phyloP scores from a whole-genome alignment of 1,140 invertebrate species.

The Aphaenogaster ashmeadi region DNA sequence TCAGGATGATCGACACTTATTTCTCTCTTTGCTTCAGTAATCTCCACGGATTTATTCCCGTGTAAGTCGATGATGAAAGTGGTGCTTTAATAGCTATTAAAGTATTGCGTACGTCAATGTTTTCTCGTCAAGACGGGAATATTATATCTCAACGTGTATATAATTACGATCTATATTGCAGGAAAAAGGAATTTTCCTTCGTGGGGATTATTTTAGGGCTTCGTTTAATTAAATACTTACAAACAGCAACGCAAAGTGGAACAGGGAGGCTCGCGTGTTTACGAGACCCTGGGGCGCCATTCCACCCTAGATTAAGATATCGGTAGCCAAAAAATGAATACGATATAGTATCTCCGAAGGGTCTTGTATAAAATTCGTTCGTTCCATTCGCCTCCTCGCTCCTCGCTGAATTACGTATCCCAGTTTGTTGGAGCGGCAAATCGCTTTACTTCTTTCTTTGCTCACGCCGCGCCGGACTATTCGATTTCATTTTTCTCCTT shows the following conservation, averaged over 20 bases:
- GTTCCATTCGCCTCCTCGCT: neutral
- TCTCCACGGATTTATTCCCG: neutral
- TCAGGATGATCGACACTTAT: neutral
- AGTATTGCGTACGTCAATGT: neutral
- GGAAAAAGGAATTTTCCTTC: neutral
- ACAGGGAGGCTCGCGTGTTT: neutral
- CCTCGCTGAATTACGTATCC: conserved; percentile 39
- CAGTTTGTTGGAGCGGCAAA: conserved; percentile 38
- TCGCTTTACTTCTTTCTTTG: conserved; percentile 52
- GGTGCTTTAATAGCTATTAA: neutral
- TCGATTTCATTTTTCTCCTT: conserved; percentile 53
- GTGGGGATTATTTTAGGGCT: neutral
- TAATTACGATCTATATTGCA: neutral
- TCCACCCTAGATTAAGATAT: neutral
- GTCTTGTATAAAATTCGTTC: conserved; percentile 8
- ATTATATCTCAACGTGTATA: neutral
- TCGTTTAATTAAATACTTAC: neutral
- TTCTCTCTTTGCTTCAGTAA: neutral
- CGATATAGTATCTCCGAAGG: neutral
- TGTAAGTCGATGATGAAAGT: neutral
- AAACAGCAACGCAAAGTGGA: neutral
- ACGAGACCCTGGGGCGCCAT: neutral
- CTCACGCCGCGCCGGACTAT: conserved; percentile 10
- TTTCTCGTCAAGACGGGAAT: neutral
- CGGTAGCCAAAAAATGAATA: conserved; percentile 18